Evolutionary conservation across 2,797 vertebrate genomes (phyloP).

Genomic region (Anniella stebbinsi): DNA sequence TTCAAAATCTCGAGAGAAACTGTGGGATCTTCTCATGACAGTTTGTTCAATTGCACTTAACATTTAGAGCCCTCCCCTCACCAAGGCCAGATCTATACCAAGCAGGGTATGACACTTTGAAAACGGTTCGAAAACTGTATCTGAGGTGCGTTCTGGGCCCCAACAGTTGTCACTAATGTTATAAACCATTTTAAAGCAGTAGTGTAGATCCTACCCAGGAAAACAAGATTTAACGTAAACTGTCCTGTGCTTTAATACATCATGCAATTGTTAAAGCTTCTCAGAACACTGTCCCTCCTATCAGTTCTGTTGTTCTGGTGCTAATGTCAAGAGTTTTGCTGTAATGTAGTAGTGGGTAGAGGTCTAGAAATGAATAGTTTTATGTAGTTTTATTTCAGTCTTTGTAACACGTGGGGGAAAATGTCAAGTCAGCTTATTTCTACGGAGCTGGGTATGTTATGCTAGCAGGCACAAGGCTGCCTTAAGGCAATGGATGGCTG

Average conservation of each 20-base stretch:
- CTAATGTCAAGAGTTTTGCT: neutral
- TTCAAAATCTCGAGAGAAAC: neutral
- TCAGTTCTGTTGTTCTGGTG: neutral
- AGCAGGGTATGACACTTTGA: too few relatives aligned
- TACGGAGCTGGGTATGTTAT: neutral
- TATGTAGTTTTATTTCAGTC: neutral
- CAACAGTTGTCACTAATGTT: too few relatives aligned
- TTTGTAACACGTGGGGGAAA: neutral
- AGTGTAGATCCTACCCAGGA: too few relatives aligned
- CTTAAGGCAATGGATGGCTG: neutral
- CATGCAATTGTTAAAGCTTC: neutral
- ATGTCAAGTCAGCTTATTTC: neutral
- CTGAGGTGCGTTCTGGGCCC: too few relatives aligned
- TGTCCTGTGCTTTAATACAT: neutral
- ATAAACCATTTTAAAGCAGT: too few relatives aligned
- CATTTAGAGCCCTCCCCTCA: too few relatives aligned
- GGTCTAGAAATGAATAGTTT: neutral
- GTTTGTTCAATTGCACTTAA: neutral
- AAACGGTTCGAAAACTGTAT: too few relatives aligned
- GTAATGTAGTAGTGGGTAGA: neutral
- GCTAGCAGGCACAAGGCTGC: neutral
- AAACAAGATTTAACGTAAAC: neutral
- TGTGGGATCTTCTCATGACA: neutral
- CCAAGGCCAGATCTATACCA: too few relatives aligned
- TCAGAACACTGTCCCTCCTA: neutral